Base-by-base conservation (phyloP, 1,140 invertebrate species). In the Apolygus lucorum region DNA sequence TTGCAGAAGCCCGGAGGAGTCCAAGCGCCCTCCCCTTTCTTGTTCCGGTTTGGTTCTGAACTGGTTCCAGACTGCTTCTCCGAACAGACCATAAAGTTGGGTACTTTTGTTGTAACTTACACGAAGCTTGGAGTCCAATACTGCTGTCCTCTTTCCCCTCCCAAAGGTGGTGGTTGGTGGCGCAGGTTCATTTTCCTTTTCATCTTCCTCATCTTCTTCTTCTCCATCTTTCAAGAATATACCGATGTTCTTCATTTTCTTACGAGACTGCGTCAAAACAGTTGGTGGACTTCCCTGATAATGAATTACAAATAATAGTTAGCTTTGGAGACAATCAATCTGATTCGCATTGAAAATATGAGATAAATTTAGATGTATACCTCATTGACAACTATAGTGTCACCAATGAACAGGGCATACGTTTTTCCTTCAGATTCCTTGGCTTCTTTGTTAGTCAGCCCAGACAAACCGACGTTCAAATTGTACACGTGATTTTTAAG, bases 401-500 rank as follows among this genome's bases (percentile, higher is more conserved):
- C 97, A 21, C 96, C 96, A 74, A 99, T 86, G 76, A 97, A 99
- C 0, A 99, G 81, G 1, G 96, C 95, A 80, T 98, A 97, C 2
- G 81, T 87, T 85, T 98, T 97, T 70, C 89, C 88, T 78, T 90
- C 87, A 73, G 91, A 89, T 52, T 98, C 93, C 27, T 86, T 85
- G 0, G 92, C 88, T 29, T 90, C 87, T 73, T 87, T 83, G 81
- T 99, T 98, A 21, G 79, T 81, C 29, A 99, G 81, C 77, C 90
- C 91, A n/a, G 91, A 86, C 29, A 99, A 85, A 52, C 97, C 98
- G 73, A 99, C 86, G 76, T 94, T 95, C 11, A 99, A 84, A 78
- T 98, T 98, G 76, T 98, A 99, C 0, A 98, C 88, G 96, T 99
- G 99, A 54, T 92, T 93, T 79, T 97, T 97, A 74, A 90, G 91